A percentile compares a stretch with the other conserved stretches of the same genome.
phyloP scores from a whole-genome alignment of 2,888 invertebrate genomes.

The Drosophila anomelani region DNA sequence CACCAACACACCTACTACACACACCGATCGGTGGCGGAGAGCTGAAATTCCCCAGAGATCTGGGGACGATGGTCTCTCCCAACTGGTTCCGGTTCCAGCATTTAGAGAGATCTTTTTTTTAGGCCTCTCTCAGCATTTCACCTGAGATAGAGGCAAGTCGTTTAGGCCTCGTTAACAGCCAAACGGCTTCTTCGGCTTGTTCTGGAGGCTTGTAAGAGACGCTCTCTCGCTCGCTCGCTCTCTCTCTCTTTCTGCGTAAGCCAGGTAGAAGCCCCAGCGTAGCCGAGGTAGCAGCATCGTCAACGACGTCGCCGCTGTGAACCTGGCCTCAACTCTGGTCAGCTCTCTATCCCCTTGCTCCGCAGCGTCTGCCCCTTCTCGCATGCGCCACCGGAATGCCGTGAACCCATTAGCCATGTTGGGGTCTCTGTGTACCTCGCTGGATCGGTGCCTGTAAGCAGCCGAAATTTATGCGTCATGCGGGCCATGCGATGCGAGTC shows the following conservation, averaged over 20 bases:
- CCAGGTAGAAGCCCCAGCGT: constrained; percentile 81
- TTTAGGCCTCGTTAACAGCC: constrained; percentile 78
- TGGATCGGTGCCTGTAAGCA: constrained; percentile 53
- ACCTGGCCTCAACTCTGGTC: constrained; percentile 27
- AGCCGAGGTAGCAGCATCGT: constrained; percentile 80
- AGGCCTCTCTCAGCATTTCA: constrained; percentile 28
- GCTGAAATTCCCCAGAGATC: constrained; percentile 23
- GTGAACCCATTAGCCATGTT: constrained; percentile 74
- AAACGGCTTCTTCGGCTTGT: constrained; percentile 72
- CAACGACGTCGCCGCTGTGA: constrained; percentile 50
- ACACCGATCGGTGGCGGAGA: constrained; percentile 6
- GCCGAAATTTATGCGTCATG: constrained; percentile 75
- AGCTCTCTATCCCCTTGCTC: constrained; percentile 16
- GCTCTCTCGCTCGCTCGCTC: constrained; percentile 23
- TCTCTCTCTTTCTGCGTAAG: constrained; percentile 81
- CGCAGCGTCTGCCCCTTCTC: constrained; percentile 27
- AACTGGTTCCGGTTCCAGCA: constrained; percentile 70
- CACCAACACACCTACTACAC: constrained; percentile 17
- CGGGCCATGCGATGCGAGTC: constrained; percentile 50
- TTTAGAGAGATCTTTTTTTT: constrained; percentile 44
- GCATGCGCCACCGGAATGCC: constrained; percentile 79
- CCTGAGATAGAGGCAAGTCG: constrained; percentile 62
- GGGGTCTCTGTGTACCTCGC: constrained; percentile 45
- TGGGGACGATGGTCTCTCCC: constrained; percentile 26
- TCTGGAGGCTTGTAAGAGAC: constrained; percentile 54